Evolutionary conservation across 2,113 vertebrate genomes (phyloP).

Genomic region (Lycaon pictus): DNA sequence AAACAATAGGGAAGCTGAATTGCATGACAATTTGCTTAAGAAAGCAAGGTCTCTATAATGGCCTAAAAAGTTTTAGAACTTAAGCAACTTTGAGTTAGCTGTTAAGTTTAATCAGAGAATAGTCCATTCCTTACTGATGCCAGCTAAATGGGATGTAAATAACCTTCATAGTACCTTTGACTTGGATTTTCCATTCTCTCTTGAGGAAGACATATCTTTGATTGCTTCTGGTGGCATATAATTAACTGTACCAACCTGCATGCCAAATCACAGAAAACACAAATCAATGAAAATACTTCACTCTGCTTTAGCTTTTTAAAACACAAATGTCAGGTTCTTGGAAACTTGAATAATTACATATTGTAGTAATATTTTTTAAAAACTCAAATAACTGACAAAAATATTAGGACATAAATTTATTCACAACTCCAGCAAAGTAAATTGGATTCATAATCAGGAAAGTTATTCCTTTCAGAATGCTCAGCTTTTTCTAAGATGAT

Average conservation of each 20-base stretch:
- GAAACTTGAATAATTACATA: constrained; percentile 19
- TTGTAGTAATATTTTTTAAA: neutral
- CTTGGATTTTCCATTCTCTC: constrained; percentile 91
- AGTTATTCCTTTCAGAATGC: neutral
- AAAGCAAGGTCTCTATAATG: neutral
- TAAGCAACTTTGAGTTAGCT: neutral
- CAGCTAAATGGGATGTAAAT: neutral
- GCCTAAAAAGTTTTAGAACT: constrained; percentile 41
- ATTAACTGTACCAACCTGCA: constrained; percentile 96
- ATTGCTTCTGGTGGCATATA: constrained; percentile 99
- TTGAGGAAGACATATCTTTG: constrained; percentile 94
- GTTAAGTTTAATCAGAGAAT: neutral
- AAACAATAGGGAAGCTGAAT: neutral
- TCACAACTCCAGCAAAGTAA: neutral
- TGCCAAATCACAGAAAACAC: constrained; percentile 69
- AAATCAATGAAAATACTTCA: constrained; percentile 48
- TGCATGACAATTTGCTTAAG: neutral
- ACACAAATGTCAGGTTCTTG: neutral
- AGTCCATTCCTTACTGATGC: neutral
- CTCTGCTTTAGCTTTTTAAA: constrained; percentile 38
- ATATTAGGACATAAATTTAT: constrained; percentile 13
- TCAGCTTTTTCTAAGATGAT: neutral
- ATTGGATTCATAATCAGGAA: neutral
- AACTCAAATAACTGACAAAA: constrained; percentile 41
- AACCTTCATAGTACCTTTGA: constrained; percentile 92